Conservation (phyloP, 2,113 vertebrate genomes). For the Notiomystis cincta region DNA sequence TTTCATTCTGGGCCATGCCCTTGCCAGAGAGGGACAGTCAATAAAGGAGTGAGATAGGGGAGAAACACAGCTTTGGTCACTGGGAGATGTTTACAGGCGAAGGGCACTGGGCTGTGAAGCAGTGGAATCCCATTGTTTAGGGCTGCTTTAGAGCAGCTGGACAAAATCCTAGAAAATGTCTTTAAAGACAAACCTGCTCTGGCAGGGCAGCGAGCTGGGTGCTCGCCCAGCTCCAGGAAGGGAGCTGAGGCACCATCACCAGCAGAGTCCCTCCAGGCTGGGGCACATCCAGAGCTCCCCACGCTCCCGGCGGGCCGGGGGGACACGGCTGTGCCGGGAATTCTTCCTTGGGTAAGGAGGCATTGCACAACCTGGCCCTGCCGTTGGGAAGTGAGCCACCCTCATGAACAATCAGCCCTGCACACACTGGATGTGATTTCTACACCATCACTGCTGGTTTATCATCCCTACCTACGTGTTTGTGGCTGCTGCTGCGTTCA, state of each 20-base stretch:
- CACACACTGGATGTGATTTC: not conserved
- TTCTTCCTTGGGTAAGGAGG: not conserved
- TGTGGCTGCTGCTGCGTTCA: not conserved
- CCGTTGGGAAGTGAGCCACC: constrained; percentile 21
- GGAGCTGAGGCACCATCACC: not conserved
- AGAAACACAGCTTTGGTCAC: not conserved
- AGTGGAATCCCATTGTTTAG: not conserved
- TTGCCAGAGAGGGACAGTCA: not conserved
- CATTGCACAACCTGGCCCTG: constrained; percentile 20
- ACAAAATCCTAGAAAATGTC: constrained; percentile 17
- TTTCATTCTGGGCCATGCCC: not conserved
- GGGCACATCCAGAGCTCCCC: not conserved
- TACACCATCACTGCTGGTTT: not conserved
- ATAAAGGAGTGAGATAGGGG: not conserved
- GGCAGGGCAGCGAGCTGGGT: not conserved
- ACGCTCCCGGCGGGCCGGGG: fast-evolving
- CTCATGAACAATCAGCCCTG: not conserved
- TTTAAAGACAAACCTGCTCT: constrained; percentile 22
- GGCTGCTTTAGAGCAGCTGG: not conserved
- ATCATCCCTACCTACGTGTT: not conserved
- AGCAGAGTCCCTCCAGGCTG: not conserved
- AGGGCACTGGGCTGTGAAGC: not conserved
- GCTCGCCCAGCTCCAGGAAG: not conserved
- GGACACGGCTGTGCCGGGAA: not conserved
- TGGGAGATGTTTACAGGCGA: fast-evolving